Conservation (phyloP, 2,797 vertebrate genomes). For the Micromesistius poutassou region DNA sequence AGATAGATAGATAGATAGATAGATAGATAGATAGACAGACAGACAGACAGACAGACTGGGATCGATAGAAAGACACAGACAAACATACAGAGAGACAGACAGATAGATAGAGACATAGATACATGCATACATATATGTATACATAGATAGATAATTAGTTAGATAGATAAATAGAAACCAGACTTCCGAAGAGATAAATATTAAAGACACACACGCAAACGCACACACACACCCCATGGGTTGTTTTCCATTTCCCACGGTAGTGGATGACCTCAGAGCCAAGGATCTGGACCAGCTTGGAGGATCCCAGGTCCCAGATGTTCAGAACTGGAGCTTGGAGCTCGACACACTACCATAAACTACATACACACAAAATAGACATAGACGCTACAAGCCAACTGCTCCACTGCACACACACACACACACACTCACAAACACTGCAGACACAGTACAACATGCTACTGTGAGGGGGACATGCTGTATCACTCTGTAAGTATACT, state of each 20-base stretch:
- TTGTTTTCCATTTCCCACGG: constrained; percentile 54
- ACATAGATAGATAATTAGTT: too few relatives aligned
- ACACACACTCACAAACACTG: too few relatives aligned
- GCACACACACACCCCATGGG: constrained; percentile 5
- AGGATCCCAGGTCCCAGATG: constrained; percentile 8
- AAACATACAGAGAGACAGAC: not conserved
- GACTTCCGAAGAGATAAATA: too few relatives aligned
- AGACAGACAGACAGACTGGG: not conserved
- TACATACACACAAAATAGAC: not conserved
- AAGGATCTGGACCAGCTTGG: constrained; percentile 2
- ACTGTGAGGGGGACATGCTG: too few relatives aligned
- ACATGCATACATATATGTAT: not conserved
- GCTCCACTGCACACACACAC: too few relatives aligned
- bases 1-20: constrained; percentile 1
- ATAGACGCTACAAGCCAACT: not conserved
- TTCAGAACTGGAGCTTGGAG: constrained; percentile 13
- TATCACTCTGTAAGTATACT: not conserved
- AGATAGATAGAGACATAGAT: not conserved
- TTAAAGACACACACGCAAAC: constrained; percentile 3
- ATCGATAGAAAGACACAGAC: too few relatives aligned
- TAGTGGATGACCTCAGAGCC: constrained; percentile 52
- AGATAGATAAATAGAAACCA: not conserved
- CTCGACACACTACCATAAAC: constrained; percentile 23
- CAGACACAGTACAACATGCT: too few relatives aligned
- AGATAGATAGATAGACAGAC: not conserved